Evolutionary conservation across 2,888 invertebrate genomes (phyloP).

Genomic region (Agriotes lineatus): DNA sequence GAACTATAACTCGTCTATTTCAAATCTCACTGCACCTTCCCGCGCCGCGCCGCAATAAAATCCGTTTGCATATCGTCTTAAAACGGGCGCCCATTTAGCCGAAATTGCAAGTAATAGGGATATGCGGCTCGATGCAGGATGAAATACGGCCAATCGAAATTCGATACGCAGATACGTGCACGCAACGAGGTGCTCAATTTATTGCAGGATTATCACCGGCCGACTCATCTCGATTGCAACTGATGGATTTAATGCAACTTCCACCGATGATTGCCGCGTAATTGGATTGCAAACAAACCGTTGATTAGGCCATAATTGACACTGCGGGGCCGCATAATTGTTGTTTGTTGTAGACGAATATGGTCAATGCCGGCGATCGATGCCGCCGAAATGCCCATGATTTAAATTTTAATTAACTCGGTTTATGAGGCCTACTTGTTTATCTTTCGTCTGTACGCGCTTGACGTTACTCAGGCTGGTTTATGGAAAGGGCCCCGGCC

Average conservation of each 20-base stretch:
- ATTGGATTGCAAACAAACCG: slow-evolving; percentile 8
- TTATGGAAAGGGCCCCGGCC: no score
- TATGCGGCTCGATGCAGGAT: slow-evolving; percentile 4
- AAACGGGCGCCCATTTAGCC: not conserved
- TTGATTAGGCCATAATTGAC: not conserved
- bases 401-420: no score
- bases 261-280: not conserved
- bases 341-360: not conserved
- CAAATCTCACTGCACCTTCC: no score
- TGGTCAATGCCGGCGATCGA: no score
- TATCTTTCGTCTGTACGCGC: no score
- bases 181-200: not conserved
- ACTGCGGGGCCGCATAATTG: not conserved
- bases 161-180: not conserved
- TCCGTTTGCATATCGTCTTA: not conserved
- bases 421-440: no score
- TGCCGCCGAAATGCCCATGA: no score
- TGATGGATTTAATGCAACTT: slow-evolving; percentile 7
- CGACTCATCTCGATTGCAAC: not conserved
- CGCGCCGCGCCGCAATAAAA: not conserved
- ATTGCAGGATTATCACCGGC: not conserved
- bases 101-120: not conserved
- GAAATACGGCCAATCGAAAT: slow-evolving; percentile 8
- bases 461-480: no score
- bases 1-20: no score